Evolutionary conservation across 2,888 invertebrate genomes (phyloP).

Genomic region (Zygaena filipendulae): DNA sequence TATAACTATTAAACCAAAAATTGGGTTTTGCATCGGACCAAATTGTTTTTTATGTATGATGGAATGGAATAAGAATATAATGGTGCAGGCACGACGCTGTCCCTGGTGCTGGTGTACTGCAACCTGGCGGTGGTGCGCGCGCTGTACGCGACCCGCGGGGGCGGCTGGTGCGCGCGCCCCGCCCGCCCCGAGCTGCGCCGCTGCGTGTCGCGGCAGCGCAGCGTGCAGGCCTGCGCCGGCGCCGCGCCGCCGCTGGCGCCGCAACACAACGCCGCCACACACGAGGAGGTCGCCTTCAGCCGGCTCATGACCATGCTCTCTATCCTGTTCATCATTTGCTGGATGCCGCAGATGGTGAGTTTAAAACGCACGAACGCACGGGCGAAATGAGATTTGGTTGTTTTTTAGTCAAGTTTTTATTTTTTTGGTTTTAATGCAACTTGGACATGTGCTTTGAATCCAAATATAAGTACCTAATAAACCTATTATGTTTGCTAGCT

Average conservation of each 20-base stretch:
- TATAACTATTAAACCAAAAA: too few relatives aligned
- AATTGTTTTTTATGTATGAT: too few relatives aligned
- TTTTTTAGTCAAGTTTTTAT: too few relatives aligned
- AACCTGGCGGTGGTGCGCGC: slow-evolving; percentile 85
- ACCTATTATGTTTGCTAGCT: too few relatives aligned
- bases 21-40: too few relatives aligned
- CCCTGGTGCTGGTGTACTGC: slow-evolving; percentile 81
- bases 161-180: slow-evolving; percentile 35
- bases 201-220: slow-evolving; percentile 38
- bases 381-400: too few relatives aligned
- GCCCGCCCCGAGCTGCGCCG: slow-evolving; percentile 26
- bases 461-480: too few relatives aligned
- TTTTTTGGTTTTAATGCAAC: not conserved
- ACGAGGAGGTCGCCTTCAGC: slow-evolving; percentile 87
- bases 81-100: slow-evolving; percentile 75
- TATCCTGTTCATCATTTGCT: slow-evolving; percentile 84
- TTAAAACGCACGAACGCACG: too few relatives aligned
- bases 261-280: slow-evolving; percentile 69
- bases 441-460: not conserved
- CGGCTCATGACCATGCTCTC: slow-evolving; percentile 86
- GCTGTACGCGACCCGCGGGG: slow-evolving; percentile 68
- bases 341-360: slow-evolving; percentile 89
- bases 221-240: slow-evolving; percentile 27
- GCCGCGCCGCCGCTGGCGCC: slow-evolving; percentile 23
- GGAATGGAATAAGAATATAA: too few relatives aligned